Evolutionary conservation across 1,140 invertebrate genomes (phyloP).

Genomic region (Heliconius hewitsoni): DNA sequence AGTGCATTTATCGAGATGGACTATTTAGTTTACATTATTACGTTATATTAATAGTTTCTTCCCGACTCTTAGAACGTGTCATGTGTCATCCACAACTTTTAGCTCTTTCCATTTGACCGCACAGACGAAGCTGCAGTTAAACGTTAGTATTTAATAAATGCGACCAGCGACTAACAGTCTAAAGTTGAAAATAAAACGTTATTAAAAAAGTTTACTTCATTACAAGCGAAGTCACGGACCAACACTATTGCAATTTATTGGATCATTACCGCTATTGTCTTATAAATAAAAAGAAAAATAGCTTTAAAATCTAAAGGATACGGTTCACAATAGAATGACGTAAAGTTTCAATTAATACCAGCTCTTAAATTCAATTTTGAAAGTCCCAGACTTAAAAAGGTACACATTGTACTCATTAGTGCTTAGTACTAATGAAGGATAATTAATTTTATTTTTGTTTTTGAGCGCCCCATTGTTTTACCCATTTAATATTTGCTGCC

Average conservation of each 20-base stretch:
- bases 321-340: not conserved
- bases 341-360: conserved; percentile 3
- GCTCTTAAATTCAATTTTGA: conserved; percentile 21
- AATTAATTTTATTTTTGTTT: conserved; percentile 15
- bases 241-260: conserved; percentile 11
- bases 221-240: conserved; percentile 11
- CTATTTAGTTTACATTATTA: too few relatives aligned
- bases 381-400: conserved; percentile 16
- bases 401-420: conserved; percentile 21
- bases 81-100: too few relatives aligned
- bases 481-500: not conserved
- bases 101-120: not conserved
- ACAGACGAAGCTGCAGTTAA: not conserved
- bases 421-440: conserved; percentile 14
- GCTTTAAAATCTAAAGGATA: not conserved
- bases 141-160: not conserved
- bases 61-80: too few relatives aligned
- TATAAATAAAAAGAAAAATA: not conserved
- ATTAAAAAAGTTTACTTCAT: conserved; percentile 14
- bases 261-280: not conserved
- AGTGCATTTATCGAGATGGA: too few relatives aligned
- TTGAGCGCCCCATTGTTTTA: not conserved
- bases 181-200: not conserved
- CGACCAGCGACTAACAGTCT: not conserved
- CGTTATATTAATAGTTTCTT: too few relatives aligned